Base-by-base conservation (phyloP, 2,797 vertebrate species). In the Poecilia wingei region DNA sequence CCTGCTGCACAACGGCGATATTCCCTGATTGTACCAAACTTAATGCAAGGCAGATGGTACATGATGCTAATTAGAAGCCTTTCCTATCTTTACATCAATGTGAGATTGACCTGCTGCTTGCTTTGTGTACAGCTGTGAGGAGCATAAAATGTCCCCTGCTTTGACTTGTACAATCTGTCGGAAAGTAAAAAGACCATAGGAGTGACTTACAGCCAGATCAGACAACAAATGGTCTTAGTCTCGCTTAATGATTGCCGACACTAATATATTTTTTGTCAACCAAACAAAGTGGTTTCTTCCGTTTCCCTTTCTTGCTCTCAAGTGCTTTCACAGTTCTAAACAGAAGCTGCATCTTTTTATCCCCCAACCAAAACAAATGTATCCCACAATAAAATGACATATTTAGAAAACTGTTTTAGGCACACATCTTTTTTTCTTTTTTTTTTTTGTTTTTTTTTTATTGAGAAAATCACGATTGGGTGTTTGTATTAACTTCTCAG, bases 1-100 rank as follows among this genome's bases (percentile, higher is more conserved):
- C 75, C 53, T 57, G 79, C 33, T 46, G 78, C 73, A 82, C 76
- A 79, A 31, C 61, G 79, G 86, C 82, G 86, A 76, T 79, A 81
- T 78, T 80, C 82, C 86, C 85, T 79, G 83, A 88, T 87, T 80
- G 79, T 75, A 83, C 70, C 71, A 71, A 91, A 85, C 71, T 61
- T 85, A 76, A 93, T 86, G 70, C 7, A 69, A 82, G 84, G 88
- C 92, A 95, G 93, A 95, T 94, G 91, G 93, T 90, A 82, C 75
- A 77, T 71, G 72, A 89, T 93, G 82, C 91, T 93, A 94, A 95
- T 95, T 95, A 94, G 91, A 83, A 80, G 84, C 78, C 80, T 81
- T 85, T 86, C 75, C 84, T 70, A 86, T 87, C 83, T 70, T 87
- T 74, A 77, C 74, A 86, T 87, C 81, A 80, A 81, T 85, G 89